Percentiles rank a stretch among this genome's conserved stretches.
Conservation (phyloP, 2,888 invertebrate species). For the Carterocephalus palaemon region DNA sequence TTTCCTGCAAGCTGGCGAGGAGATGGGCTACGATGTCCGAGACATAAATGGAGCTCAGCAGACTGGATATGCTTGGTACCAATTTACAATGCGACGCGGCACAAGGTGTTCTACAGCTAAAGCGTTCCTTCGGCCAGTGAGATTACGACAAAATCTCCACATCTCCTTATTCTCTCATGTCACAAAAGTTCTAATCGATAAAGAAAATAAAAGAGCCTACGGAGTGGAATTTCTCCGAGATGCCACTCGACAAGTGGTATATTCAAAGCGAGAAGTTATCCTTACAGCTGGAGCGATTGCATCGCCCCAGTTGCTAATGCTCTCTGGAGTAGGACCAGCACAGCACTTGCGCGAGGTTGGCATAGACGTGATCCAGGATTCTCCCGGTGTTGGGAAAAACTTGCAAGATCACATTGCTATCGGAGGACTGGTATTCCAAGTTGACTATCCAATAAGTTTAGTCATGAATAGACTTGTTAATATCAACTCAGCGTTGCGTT, state of each 20-base stretch:
- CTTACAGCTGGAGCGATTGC: constrained; percentile 93
- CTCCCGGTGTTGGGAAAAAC: constrained; percentile 91
- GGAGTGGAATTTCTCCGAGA: constrained; percentile 88
- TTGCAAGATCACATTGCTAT: constrained; percentile 94
- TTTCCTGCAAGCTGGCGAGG: constrained; percentile 92
- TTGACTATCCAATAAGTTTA: constrained; percentile 89
- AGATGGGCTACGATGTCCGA: constrained; percentile 92
- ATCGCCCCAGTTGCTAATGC: constrained; percentile 93
- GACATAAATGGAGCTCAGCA: constrained; percentile 93
- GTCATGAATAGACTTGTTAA: constrained; percentile 90
- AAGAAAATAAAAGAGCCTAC: constrained; percentile 83
- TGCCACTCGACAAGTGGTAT: constrained; percentile 79
- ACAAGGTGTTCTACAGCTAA: constrained; percentile 91
- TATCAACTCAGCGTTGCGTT: constrained; percentile 88
- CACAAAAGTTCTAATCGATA: constrained; percentile 86
- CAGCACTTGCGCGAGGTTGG: constrained; percentile 85
- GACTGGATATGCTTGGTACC: constrained; percentile 91
- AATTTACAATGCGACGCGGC: constrained; percentile 92
- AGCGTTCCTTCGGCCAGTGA: constrained; percentile 89
- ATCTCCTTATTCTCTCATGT: constrained; percentile 88
- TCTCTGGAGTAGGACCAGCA: constrained; percentile 91
- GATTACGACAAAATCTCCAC: constrained; percentile 89
- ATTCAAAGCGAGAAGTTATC: constrained; percentile 89
- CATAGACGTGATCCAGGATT: constrained; percentile 85
- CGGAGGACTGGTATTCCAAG: constrained; percentile 88